These are phyloP conservation scores for Pampusana beccarii DNA, from an alignment of 2,113 vertebrate species.

Conservation along the genomic window DNA sequence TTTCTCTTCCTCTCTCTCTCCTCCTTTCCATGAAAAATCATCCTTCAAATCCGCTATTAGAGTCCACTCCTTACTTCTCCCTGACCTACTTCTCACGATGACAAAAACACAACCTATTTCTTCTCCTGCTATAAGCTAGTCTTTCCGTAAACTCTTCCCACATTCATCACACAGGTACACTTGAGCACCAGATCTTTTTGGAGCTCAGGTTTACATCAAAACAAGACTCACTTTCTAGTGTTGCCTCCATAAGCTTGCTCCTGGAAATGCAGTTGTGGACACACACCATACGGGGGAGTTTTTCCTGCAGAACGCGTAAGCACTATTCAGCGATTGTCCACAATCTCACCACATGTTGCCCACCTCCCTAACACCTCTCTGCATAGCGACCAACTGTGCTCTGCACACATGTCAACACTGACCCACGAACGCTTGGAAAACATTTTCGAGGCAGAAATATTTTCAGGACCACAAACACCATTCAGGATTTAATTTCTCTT, in stretches of 20 bases:
- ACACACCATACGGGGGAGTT: not conserved
- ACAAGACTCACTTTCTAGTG: slow-evolving; percentile 6
- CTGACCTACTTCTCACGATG: slow-evolving; percentile 4
- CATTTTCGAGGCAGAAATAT: too few species aligned
- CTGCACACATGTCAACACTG: not conserved
- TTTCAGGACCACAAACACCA: not conserved
- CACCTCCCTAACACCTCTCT: not conserved
- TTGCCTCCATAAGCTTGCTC: slow-evolving; percentile 61
- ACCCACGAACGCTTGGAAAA: not conserved
- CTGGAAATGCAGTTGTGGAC: slow-evolving; percentile 69
- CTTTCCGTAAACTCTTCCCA: slow-evolving; percentile 25
- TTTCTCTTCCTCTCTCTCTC: too few species aligned
- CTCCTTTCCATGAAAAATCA: too few species aligned
- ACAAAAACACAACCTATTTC: too few species aligned
- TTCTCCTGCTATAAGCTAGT: too few species aligned
- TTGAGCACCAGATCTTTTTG: not conserved
- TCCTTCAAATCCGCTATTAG: too few species aligned
- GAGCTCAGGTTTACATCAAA: slow-evolving; percentile 1
- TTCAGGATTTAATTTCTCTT: not conserved
- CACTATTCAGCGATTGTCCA: not conserved
- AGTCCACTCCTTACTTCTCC: slow-evolving; percentile 62
- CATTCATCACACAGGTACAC: not conserved
- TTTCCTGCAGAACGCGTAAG: slow-evolving; percentile 22
- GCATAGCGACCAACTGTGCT: rapidly evolving
- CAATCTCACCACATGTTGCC: not conserved